Evolutionary conservation across 2,888 invertebrate species (phyloP).

Genomic region (Malthinus flaveolus): DNA sequence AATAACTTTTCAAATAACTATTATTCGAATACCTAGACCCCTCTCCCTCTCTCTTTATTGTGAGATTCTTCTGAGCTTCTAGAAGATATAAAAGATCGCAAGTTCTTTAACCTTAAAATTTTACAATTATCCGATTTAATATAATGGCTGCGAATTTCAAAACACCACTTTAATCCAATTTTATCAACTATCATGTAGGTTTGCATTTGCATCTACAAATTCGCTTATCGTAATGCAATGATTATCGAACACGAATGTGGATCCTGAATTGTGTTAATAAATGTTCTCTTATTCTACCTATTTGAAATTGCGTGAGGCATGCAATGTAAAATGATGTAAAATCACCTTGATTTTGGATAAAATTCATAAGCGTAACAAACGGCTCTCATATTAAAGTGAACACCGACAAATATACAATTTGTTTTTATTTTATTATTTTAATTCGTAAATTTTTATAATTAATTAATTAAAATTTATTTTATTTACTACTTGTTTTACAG

Average conservation of each 20-base stretch:
- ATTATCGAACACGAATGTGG: slow-evolving; percentile 17
- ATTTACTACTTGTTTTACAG: too few relatives aligned
- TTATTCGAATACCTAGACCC: too few relatives aligned
- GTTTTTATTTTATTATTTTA: not conserved
- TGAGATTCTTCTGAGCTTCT: too few relatives aligned
- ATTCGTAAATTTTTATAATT: too few relatives aligned
- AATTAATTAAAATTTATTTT: too few relatives aligned
- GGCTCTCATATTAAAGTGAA: slow-evolving; percentile 1
- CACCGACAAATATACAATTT: slow-evolving; percentile 2
- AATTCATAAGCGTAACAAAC: slow-evolving; percentile 15
- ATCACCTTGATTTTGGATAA: slow-evolving; percentile 20
- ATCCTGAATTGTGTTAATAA: slow-evolving; percentile 24
- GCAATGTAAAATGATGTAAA: slow-evolving; percentile 29
- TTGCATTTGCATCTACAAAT: slow-evolving; percentile 1
- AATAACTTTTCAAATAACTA: too few relatives aligned
- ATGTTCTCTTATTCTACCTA: slow-evolving; percentile 15
- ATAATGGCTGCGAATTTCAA: too few relatives aligned
- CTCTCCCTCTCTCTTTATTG: too few relatives aligned
- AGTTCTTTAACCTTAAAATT: too few relatives aligned
- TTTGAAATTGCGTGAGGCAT: slow-evolving; percentile 33
- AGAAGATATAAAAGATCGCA: too few relatives aligned
- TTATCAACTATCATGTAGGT: slow-evolving; percentile 1
- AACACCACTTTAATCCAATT: too few relatives aligned
- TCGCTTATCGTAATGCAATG: slow-evolving; percentile 14
- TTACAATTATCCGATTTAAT: too few relatives aligned